Evolutionary conservation across 2,797 vertebrate genomes (phyloP), one percentile per base, ranked within the genome.

Genomic region (Halcyon smyrnensis): DNA sequence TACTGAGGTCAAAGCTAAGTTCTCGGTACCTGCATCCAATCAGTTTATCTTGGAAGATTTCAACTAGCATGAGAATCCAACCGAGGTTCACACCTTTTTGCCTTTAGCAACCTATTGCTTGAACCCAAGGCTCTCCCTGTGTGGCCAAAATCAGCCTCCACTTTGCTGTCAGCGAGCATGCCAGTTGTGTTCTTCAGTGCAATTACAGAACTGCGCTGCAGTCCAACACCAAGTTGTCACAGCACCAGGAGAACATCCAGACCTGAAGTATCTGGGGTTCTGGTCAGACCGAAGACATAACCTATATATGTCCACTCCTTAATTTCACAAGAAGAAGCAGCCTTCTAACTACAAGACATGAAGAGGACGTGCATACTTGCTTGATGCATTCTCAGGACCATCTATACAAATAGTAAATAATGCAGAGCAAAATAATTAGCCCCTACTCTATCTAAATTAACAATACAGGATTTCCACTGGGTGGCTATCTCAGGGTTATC

Each of bases 131-230:
- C 67, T 68, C 60, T 84, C 27, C 16, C 56, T 17, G 51, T 0
- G 4, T 0, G 3, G 87, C 63, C 57, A 56, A 23, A 23, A 19
- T 14, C 64, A 70, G 59, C 75, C 91, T 28, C 34, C 4, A 8
- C 51, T 10, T 17, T 2, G 1, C 71, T 8, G 63, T 67, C 75
- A 50, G 71, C 0, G 6, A 80, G 73, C 0, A 0, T 8, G 39
- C 37, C 37, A 10, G 39, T 4, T 3, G 1, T n/a, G 11, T 36
- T 50, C 51, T 16, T n/a, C 32, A 19, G 30, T 17, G 48, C 60
- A 50, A 17, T 12, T 43, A 32, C 69, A 78, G 18, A 84, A 21
- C 39, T 6, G 15, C 0, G 0, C 60, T 56, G 39, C 76, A 27
- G 53, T 17, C 57, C 85, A 75, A 69, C 73, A 71, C 45, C 27